Evolutionary conservation across 2,888 invertebrate species (phyloP), one percentile per base, ranked within the genome.

Genomic region (Nesidiocoris tenuis): DNA sequence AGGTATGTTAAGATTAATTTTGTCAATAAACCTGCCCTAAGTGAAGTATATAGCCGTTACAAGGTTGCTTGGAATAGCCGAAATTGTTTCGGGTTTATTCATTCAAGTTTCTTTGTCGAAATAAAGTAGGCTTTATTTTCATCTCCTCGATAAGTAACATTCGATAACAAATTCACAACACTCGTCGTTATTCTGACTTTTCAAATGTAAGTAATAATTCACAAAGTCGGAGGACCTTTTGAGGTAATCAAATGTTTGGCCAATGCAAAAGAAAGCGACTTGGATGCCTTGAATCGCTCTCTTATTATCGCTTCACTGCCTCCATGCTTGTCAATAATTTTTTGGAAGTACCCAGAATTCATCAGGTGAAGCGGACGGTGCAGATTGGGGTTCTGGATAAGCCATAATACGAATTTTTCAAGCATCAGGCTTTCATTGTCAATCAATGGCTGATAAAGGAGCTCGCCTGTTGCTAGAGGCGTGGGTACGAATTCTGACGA

Each of bases 361-460:
- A 72, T 3, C 1, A 72, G 61, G 9, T 72, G 61, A 3, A 61
- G 39, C 22, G 72, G 72, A n/a, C 72, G 17, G 54, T 72, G 54
- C 16, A 23, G 21, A 5, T 19, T 72, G 55, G 72, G 72, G 17
- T 72, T 72, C n/a, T 72, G 61, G 1, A 72, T 21, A 24, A 63
- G 61, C 72, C 72, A 72, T 54, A 72, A 19, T 1, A 72, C 63
- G 55, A 25, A 72, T 21, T 39, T 61, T 21, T 72, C 72, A 1
- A 72, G 63, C 72, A 72, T 72, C 54, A 54, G 9, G 57, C 72
- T 72, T 2, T 72, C 63, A 39, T 54, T 72, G 61, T 72, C 72
- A 54, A 72, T 72, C 16, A 72, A 61, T 5, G 72, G 18, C 12
- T 61, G 61, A 21, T 72, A 72, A n/a, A 72, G 72, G 0, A 21